A percentile compares a stretch with the other conserved stretches of the same genome.
Conservation (phyloP, 2,113 vertebrate species). For the Pteronura brasiliensis region DNA sequence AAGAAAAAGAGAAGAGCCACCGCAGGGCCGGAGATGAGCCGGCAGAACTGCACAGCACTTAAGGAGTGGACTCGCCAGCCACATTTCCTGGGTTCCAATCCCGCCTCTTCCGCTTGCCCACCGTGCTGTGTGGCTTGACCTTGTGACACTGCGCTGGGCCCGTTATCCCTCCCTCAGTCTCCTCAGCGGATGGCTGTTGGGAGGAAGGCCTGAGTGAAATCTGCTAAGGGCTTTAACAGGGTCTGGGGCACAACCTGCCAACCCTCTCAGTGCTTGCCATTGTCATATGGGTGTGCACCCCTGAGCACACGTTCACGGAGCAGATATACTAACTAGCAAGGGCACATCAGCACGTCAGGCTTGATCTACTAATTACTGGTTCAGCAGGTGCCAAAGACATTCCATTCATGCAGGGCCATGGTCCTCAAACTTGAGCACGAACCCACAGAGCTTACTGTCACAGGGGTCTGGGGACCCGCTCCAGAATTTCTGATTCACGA, state of each 20-base stretch:
- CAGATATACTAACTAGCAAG: not conserved
- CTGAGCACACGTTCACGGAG: not conserved
- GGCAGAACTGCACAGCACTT: not conserved
- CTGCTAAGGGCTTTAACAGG: not conserved
- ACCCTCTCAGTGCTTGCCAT: not conserved
- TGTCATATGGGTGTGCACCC: not conserved
- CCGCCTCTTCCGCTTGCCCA: not conserved
- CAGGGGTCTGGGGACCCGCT: not conserved
- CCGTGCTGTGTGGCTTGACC: not conserved
- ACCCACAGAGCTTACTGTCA: not conserved
- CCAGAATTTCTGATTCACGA: not conserved
- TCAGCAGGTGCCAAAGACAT: not conserved
- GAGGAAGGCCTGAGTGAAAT: not conserved
- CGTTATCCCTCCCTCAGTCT: not conserved
- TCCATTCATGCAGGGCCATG: not conserved
- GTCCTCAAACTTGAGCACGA: not conserved
- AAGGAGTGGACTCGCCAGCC: not conserved
- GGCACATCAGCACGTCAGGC: too few species aligned
- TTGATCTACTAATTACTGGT: not conserved
- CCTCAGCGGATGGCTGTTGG: not conserved
- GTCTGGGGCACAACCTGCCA: not conserved
- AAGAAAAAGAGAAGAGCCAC: not conserved
- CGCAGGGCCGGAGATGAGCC: not conserved
- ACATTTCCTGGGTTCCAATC: not conserved
- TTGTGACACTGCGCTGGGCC: too few species aligned